Evolutionary conservation across 2,888 invertebrate species (phyloP).

Genomic region (Drosophila suboccidentalis): DNA sequence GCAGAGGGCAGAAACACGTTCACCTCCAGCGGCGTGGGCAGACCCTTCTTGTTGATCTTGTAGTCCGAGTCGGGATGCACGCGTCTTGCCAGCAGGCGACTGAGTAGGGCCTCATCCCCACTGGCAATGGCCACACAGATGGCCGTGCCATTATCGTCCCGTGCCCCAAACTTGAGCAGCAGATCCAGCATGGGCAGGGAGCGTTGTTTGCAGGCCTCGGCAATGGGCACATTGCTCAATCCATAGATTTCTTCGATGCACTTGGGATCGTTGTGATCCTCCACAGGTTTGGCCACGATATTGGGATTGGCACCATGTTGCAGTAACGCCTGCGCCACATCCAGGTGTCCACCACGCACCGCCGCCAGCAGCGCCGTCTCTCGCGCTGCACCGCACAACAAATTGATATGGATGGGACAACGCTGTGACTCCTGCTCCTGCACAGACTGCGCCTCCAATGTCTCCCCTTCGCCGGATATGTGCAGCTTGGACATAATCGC

Average conservation of each 20-base stretch:
- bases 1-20: conserved; percentile 86
- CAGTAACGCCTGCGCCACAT: conserved; percentile 90
- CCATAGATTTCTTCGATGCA: conserved; percentile 85
- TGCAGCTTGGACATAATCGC: conserved; percentile 94
- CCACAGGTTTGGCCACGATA: conserved; percentile 87
- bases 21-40: conserved; percentile 87
- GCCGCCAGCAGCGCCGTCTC: conserved; percentile 95
- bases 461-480: conserved; percentile 87
- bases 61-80: conserved; percentile 96
- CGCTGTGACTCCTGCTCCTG: conserved; percentile 84
- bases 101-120: conserved; percentile 91
- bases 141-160: conserved; percentile 94
- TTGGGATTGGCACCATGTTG: conserved; percentile 94
- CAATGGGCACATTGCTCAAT: conserved; percentile 84
- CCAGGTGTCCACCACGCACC: conserved; percentile 91
- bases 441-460: conserved; percentile 74
- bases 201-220: conserved; percentile 85
- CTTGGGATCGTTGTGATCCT: conserved; percentile 85
- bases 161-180: conserved; percentile 88
- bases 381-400: conserved; percentile 90
- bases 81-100: conserved; percentile 94
- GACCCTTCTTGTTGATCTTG: conserved; percentile 95
- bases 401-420: conserved; percentile 91
- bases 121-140: conserved; percentile 91
- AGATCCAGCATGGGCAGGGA: conserved; percentile 85